These are phyloP conservation scores for Mastomys coucha DNA, from an alignment of 2,113 vertebrate species.

Conservation along the genomic window DNA sequence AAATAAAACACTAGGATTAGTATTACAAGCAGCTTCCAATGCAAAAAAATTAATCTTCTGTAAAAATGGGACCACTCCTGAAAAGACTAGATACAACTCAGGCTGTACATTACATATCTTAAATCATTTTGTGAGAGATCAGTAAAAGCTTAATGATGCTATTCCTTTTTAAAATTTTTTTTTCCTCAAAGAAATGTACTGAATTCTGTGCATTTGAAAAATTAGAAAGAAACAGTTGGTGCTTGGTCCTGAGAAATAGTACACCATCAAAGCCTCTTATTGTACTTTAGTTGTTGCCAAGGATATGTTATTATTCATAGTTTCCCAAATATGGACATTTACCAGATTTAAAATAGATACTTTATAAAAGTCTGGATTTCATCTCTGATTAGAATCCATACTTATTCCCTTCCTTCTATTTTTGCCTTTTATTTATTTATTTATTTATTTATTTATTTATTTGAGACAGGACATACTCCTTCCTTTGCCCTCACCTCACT, in stretches of 20 bases:
- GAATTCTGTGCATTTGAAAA: neutral
- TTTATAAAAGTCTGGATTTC: neutral
- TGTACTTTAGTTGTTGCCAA: conserved; percentile 12
- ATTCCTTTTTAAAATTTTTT: conserved; percentile 30
- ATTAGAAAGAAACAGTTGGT: neutral
- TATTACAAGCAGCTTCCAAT: conserved; percentile 38
- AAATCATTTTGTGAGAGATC: conserved; percentile 53
- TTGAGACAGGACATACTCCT: neutral
- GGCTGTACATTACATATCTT: neutral
- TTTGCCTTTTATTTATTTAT: neutral
- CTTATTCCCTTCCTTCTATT: neutral
- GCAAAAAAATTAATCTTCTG: conserved; percentile 52
- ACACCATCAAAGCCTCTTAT: neutral
- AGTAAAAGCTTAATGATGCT: conserved; percentile 47
- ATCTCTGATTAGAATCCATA: neutral
- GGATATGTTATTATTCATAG: neutral
- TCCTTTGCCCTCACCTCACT: neutral
- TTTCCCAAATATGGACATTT: neutral
- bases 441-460: no score
- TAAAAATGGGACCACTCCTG: conserved; percentile 51
- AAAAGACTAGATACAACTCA: conserved; percentile 42
- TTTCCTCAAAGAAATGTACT: neutral
- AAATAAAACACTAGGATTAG: conserved; percentile 61
- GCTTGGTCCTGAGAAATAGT: neutral
- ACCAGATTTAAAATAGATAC: conserved; percentile 33